phyloP scores from a whole-genome alignment of 2,113 vertebrate species.

The Gila orcuttii region DNA sequence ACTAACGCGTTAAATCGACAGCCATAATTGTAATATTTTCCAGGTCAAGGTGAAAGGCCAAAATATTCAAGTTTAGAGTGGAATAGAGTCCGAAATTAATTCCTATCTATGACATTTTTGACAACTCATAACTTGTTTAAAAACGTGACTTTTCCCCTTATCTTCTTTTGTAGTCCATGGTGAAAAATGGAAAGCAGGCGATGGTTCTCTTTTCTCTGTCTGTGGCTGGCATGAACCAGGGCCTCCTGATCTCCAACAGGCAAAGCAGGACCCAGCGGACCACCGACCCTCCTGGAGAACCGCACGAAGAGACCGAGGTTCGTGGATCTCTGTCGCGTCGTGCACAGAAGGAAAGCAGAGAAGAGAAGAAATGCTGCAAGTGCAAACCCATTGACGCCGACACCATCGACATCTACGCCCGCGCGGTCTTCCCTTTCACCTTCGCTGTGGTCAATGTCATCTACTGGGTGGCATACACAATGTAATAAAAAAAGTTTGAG shows the following conservation, averaged over 20 bases:
- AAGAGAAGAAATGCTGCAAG: slow-evolving; percentile 83
- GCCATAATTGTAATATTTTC: too few relatives aligned
- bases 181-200: slow-evolving; percentile 88
- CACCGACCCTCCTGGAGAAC: slow-evolving; percentile 63
- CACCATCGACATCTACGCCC: slow-evolving; percentile 94
- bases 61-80: background rate
- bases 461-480: slow-evolving; percentile 96
- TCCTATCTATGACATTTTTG: background rate
- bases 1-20: too few relatives aligned
- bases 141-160: background rate
- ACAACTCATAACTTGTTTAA: background rate
- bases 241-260: slow-evolving; percentile 83
- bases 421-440: slow-evolving; percentile 93
- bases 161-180: slow-evolving; percentile 79
- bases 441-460: slow-evolving; percentile 95
- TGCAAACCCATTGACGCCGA: slow-evolving; percentile 94
- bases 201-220: slow-evolving; percentile 96
- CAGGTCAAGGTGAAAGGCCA: background rate
- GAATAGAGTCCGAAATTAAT: background rate
- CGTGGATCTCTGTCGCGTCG: slow-evolving; percentile 61
- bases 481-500: slow-evolving; percentile 68
- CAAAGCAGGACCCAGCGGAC: slow-evolving; percentile 74
- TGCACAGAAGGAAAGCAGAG: slow-evolving; percentile 47
- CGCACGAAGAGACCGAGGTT: slow-evolving; percentile 77
- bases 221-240: slow-evolving; percentile 89